Evolutionary conservation across 2,113 vertebrate genomes (phyloP), one percentile per base, ranked within the genome.

Genomic region (Cyprinodon tularosa): DNA sequence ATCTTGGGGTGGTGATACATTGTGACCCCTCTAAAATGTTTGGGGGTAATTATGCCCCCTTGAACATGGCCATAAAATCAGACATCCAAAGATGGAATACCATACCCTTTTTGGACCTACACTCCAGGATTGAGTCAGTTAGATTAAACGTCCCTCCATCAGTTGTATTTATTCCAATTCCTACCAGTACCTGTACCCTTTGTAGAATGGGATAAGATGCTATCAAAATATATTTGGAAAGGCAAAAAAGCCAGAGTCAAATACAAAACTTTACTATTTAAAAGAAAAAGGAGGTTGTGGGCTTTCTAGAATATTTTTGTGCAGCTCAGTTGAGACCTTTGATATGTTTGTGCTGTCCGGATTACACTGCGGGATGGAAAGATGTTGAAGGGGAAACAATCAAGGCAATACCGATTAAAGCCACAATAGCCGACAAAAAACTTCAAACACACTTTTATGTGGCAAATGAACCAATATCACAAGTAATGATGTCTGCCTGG

Each of bases 241-340:
- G 12, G 61, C 29, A 37, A 62, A 62, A 62, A 62, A 60, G 57
- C 57, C n/a, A 60, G 57, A 60, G 57, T 60, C 57, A 60, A 60
- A 22, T 60, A 60, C 11, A 60, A 60, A 60, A 60, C 20, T 11
- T 60, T 60, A 60, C 57, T 22, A 60, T 7, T 60, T 4, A 60
- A 60, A n/a, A 60, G 57, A 60, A 11, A 60, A 53, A 14, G 7
- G 50, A 15, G 50, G 50, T 53, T 53, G 13, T 2, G 29, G 29
- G 29, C 29, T 29, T 29, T 1, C 29, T 29, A 29, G 29, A 29
- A 29, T 29, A 29, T 1, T 29, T 29, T 1, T 29, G 29, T 29
- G 29, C 29, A 29, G 29, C 29, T 29, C 29, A 29, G 1, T 29
- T 29, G 29, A 29, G 29, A 29, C 29, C 29, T 29, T 29, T 29